Evolutionary conservation across 2,797 vertebrate genomes (phyloP), one percentile per base, ranked within the genome.

Genomic region (Antrozous pallidus): DNA sequence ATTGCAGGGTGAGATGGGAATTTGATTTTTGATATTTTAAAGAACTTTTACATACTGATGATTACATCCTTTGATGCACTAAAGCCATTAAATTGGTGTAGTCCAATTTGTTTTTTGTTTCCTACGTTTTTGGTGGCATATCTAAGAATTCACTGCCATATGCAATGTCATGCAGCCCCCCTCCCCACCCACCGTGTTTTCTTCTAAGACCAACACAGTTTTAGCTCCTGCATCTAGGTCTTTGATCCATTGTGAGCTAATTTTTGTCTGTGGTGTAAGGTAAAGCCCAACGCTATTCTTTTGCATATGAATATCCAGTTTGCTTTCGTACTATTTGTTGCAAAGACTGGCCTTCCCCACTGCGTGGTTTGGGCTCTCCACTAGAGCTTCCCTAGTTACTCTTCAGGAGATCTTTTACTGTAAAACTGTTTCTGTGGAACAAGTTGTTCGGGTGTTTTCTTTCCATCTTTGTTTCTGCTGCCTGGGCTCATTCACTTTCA

Each of bases 401-500:
- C 56, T 79, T 63, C n/a, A 51, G 10, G 17, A 90, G 28, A 40
- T 31, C 63, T 65, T 86, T 14, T n/a, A 54, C 51, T 8, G 8
- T 54, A 4, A 85, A 91, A 69, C 63, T 51, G 24, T 67, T 73
- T 26, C 40, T 67, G 13, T 58, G 63, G 91, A 85, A 81, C 71
- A n/a, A 22, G n/a, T 79, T 90, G 71, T 40, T 93, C 49, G 61
- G 61, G 42, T 82, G 47, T 88, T 95, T 94, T 81, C 71, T 77
- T 74, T 84, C 91, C 31, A 9, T 78, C 78, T 69, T 67, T 65
- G 80, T 58, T 42, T 69, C 38, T 78, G 3, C 18, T 51, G 63
- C 79, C 45, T 58, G 95, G 67, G 49, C 49, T 63, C 31, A 22
- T 73, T 6, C 42, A 33, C 12, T 71, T 84, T 11, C 28, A 8